Conservation (phyloP, 2,888 invertebrate species). For the Lasioglossum figueresi region DNA sequence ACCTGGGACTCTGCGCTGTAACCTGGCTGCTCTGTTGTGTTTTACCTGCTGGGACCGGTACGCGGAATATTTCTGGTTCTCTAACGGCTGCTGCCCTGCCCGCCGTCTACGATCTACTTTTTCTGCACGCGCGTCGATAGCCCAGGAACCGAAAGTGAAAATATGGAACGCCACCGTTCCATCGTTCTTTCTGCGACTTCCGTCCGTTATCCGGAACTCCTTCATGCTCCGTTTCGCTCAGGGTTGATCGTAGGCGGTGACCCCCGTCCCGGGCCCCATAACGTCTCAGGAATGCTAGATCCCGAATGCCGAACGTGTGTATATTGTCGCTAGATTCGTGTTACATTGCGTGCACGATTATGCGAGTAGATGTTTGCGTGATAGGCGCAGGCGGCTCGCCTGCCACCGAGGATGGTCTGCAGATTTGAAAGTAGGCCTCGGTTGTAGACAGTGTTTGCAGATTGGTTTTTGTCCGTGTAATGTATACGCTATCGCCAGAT, state of each 20-base stretch:
- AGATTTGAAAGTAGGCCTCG: slow-evolving; percentile 4
- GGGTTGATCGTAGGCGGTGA: not conserved
- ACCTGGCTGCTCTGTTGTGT: slow-evolving; percentile 56
- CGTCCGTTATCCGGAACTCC: not conserved
- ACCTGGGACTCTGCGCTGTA: slow-evolving; percentile 35
- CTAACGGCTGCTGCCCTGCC: not conserved
- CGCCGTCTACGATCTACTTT: slow-evolving; percentile 12
- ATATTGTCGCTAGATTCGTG: slow-evolving; percentile 10
- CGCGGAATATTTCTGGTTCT: not conserved
- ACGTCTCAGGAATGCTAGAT: not conserved
- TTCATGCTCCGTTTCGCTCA: not conserved
- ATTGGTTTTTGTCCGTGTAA: not conserved
- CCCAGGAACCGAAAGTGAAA: slow-evolving; percentile 44
- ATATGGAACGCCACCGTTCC: slow-evolving; percentile 23
- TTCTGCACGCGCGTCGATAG: not conserved
- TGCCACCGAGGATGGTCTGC: not conserved
- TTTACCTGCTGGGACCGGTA: slow-evolving; percentile 64
- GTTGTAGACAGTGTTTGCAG: not conserved
- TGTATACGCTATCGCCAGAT: not conserved
- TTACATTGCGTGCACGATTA: slow-evolving; percentile 11
- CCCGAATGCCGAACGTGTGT: not conserved
- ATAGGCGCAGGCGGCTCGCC: not conserved
- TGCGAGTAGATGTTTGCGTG: not conserved
- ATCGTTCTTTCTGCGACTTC: not conserved
- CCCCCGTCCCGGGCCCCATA: not conserved